Evolutionary conservation across 2,113 vertebrate genomes (phyloP), one percentile per base, ranked within the genome.

Genomic region (Carollia perspicillata): DNA sequence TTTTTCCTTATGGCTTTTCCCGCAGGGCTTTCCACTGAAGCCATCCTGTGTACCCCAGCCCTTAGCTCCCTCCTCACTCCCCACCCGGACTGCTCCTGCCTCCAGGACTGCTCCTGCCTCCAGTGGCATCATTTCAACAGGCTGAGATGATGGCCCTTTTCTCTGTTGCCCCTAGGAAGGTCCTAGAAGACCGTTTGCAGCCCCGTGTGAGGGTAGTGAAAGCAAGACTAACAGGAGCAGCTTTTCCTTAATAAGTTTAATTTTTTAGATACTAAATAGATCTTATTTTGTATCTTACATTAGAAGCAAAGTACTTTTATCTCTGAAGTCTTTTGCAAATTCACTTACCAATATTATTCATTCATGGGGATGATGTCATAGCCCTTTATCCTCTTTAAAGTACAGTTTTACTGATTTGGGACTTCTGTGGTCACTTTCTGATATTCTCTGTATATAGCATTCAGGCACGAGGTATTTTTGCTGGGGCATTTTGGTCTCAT

Each of bases 11-110:
- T 26, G 18, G 13, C 44, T 63, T 63, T 78, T 22, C 22, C 33
- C 20, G 37, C 7, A 42, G 16, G 33, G 12, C 40, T 89, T 86
- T 47, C 5, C n/a, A 68, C 20, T 53, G 20, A 5, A 80, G 40
- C 18, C 6, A 0, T 84, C 23, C 20, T 22, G 11, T 69, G 17
- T 58, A 7, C 10, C 22, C 22, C 3, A 35, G 26, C 55, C 3
- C 33, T 4, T 3, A 11, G 13, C 23, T 63, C 3, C 9, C 37
- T 33, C 0, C 2, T 47, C 14, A 8, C 2, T 6, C 33, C 20
- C 44, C 81, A 63, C 1, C 1, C 23, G 0, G 20, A 10, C 30
- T 11, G 0, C 6, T 65, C 14, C 58, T 22, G 53, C 23, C 4
- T 84, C 40, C 8, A 37, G 69, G 20, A 10, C 30, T 11, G 0